Evolutionary conservation across 2,797 vertebrate genomes (phyloP).

Genomic region (Chanos chanos): DNA sequence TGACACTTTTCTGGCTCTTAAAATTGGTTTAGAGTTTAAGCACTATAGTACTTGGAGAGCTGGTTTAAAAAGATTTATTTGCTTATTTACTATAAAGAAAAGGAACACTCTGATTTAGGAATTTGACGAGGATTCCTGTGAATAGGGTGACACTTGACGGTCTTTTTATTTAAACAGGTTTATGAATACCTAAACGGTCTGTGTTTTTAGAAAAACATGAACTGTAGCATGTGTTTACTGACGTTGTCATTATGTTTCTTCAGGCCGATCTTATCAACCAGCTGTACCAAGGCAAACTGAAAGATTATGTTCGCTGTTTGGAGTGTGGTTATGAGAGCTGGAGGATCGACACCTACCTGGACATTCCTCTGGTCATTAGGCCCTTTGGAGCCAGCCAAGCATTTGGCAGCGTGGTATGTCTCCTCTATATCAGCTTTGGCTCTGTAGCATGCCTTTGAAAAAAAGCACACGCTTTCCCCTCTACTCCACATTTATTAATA

Average conservation of each 20-base stretch:
- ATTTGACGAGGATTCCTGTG: too few relatives aligned
- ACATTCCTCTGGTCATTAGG: slow-evolving; percentile 97
- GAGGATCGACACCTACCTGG: slow-evolving; percentile 97
- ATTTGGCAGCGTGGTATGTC: slow-evolving; percentile 95
- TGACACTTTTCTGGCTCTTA: too few relatives aligned
- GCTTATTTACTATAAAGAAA: too few relatives aligned
- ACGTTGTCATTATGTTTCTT: slow-evolving; percentile 48
- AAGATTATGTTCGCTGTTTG: slow-evolving; percentile 97
- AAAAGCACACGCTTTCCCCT: not conserved
- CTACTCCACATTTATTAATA: too few relatives aligned
- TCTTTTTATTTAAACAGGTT: too few relatives aligned
- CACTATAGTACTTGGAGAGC: too few relatives aligned
- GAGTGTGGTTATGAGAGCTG: slow-evolving; percentile 98
- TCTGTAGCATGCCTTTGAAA: slow-evolving; percentile 1
- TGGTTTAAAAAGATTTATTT: too few relatives aligned
- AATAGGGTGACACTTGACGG: too few relatives aligned
- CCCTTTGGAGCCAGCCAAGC: slow-evolving; percentile 97
- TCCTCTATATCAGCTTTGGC: slow-evolving; percentile 5
- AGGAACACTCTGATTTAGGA: too few relatives aligned
- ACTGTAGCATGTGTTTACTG: slow-evolving; percentile 16
- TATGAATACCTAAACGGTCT: not conserved
- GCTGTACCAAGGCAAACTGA: slow-evolving; percentile 97
- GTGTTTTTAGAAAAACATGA: not conserved
- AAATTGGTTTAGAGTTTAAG: too few relatives aligned
- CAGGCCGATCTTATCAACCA: slow-evolving; percentile 99